phyloP scores from a whole-genome alignment of 2,888 invertebrate species.

The Agrenia bidenticulata region DNA sequence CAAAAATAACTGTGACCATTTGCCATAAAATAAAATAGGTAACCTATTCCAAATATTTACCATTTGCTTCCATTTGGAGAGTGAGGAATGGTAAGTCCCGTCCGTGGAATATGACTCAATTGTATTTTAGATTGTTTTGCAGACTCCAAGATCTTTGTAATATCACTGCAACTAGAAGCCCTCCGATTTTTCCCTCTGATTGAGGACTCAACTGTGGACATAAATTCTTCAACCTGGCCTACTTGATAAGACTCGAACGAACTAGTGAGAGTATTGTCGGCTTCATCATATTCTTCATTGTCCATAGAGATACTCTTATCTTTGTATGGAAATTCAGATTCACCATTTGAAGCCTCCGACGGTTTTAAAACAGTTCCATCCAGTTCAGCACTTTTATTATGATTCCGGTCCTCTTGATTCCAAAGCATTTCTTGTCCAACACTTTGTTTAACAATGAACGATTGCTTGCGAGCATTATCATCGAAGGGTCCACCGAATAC shows the following conservation, averaged over 20 bases:
- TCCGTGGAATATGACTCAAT: too few species aligned
- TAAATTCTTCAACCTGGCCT: too few species aligned
- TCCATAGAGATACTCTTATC: too few species aligned
- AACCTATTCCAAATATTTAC: too few species aligned
- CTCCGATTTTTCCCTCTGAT: neutral
- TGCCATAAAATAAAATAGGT: too few species aligned
- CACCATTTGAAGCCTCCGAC: too few species aligned
- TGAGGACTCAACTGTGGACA: too few species aligned
- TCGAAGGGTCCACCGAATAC: neutral
- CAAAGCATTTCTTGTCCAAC: conserved; percentile 20
- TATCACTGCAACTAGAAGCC: conserved; percentile 19
- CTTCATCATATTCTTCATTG: conserved; percentile 2
- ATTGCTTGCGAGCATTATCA: neutral
- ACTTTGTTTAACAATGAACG: conserved; percentile 9
- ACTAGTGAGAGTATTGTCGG: neutral
- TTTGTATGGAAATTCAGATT: too few species aligned
- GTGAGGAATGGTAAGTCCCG: conserved; percentile 29
- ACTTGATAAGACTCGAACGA: neutral
- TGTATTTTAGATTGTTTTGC: neutral
- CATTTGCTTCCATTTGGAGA: conserved; percentile 25
- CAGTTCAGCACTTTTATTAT: too few species aligned
- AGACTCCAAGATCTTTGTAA: neutral
- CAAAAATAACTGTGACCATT: too few species aligned
- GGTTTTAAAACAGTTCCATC: too few species aligned
- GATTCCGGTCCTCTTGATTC: neutral